Conservation (phyloP, 2,888 invertebrate genomes). For the Phyllotreta striolata region DNA sequence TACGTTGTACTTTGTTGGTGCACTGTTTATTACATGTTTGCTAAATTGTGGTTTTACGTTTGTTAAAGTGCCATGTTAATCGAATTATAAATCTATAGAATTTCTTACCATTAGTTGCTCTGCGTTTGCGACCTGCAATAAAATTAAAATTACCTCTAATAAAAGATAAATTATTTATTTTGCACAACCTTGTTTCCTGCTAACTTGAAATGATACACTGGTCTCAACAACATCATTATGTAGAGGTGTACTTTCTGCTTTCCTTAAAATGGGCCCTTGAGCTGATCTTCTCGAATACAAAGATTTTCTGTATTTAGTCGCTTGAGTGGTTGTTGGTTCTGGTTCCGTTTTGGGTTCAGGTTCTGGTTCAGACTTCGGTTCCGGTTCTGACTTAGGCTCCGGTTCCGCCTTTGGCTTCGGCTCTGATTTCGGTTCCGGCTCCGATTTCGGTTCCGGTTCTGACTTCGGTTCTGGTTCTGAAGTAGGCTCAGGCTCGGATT, state of each 20-base stretch:
- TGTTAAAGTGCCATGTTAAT: constrained; percentile 36
- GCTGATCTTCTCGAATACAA: constrained; percentile 57
- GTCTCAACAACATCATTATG: constrained; percentile 77
- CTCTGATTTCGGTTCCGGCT: constrained; percentile 59
- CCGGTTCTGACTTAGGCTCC: constrained; percentile 58
- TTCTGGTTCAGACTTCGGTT: constrained; percentile 61
- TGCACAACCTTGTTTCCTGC: constrained; percentile 65
- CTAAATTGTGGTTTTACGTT: constrained; percentile 15
- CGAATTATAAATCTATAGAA: constrained; percentile 14
- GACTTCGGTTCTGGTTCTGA: constrained; percentile 55
- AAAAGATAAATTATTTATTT: constrained; percentile 32
- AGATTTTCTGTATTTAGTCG: constrained; percentile 54
- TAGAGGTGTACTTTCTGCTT: constrained; percentile 37
- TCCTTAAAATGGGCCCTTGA: constrained; percentile 42
- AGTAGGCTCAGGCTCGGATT: constrained; percentile 52
- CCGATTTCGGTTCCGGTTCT: constrained; percentile 52
- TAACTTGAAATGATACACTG: constrained; percentile 79
- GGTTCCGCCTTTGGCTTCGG: constrained; percentile 61
- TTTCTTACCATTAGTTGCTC: constrained; percentile 24
- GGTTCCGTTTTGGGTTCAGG: constrained; percentile 54
- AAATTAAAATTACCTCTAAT: constrained; percentile 9
- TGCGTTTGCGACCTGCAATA: constrained; percentile 25
- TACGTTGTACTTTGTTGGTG: constrained; percentile 22
- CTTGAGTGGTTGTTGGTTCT: constrained; percentile 52
- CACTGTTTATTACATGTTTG: constrained; percentile 24